phyloP scores from a whole-genome alignment of 2,888 invertebrate species.

The Drymonia ruficornis region DNA sequence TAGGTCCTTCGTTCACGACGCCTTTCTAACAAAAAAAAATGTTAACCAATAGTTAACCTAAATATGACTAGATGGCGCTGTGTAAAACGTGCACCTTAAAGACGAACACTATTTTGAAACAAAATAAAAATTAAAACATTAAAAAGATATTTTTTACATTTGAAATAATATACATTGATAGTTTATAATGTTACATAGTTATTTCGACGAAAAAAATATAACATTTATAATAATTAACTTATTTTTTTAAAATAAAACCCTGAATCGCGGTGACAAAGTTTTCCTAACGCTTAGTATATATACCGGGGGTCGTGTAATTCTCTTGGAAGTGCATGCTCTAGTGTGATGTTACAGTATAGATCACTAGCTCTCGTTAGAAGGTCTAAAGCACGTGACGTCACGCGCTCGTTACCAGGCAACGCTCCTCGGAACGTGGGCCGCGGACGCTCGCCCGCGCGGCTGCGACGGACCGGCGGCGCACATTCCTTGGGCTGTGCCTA shows the following conservation, averaged over 20 bases:
- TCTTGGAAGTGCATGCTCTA: slow-evolving; percentile 86
- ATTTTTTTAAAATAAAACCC: slow-evolving; percentile 17
- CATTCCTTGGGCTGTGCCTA: slow-evolving; percentile 80
- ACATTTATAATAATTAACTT: not conserved
- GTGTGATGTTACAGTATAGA: slow-evolving; percentile 88
- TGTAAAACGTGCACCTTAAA: too few relatives aligned
- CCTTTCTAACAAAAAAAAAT: too few relatives aligned
- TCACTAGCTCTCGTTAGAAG: slow-evolving; percentile 86
- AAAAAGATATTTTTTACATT: too few relatives aligned
- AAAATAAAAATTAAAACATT: too few relatives aligned
- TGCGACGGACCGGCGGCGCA: slow-evolving; percentile 85
- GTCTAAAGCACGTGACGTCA: slow-evolving; percentile 88
- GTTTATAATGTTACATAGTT: not conserved
- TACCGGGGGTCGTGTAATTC: rapidly evolving
- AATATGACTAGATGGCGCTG: slow-evolving; percentile 53
- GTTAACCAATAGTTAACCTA: not conserved
- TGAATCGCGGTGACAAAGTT: slow-evolving; percentile 61
- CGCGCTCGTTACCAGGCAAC: slow-evolving; percentile 84
- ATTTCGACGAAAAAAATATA: not conserved
- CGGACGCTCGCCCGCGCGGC: slow-evolving; percentile 87
- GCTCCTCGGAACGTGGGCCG: slow-evolving; percentile 81
- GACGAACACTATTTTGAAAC: not conserved
- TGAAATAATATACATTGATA: not conserved
- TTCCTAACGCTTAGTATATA: slow-evolving; percentile 50
- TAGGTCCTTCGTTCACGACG: too few relatives aligned